Conservation (phyloP, 2,113 vertebrate species). For the Colius striatus region DNA sequence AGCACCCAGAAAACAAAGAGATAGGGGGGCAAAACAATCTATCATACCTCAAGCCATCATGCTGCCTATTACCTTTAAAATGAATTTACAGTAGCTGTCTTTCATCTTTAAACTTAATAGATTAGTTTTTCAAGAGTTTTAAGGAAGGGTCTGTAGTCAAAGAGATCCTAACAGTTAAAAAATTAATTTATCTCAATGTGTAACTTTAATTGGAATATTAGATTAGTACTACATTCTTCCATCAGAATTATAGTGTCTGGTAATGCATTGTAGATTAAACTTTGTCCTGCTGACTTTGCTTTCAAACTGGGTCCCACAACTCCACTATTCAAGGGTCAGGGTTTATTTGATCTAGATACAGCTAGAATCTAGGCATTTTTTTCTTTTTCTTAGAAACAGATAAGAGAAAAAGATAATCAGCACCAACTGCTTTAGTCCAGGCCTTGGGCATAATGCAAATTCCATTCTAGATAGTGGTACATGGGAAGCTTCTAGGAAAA, state of each 20-base stretch:
- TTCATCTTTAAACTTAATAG: not conserved
- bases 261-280: conserved; percentile 50
- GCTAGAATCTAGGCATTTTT: conserved; percentile 19
- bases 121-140: not conserved
- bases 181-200: not conserved
- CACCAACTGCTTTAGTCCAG: not conserved
- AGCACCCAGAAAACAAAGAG: not conserved
- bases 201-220: not conserved
- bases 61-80: not conserved
- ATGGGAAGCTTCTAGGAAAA: not conserved
- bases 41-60: not conserved
- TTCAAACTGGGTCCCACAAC: not conserved
- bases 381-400: conserved; percentile 37
- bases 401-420: conserved; percentile 46
- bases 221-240: not conserved
- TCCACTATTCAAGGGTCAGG: conserved; percentile 58
- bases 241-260: not conserved
- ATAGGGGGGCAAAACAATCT: rapidly evolving
- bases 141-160: not conserved
- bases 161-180: not conserved
- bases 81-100: not conserved
- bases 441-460: not conserved
- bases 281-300: conserved; percentile 67
- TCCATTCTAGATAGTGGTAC: not conserved
- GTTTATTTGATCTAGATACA: conserved; percentile 72